A percentile compares a stretch with the other conserved stretches of the same genome.
phyloP scores from a whole-genome alignment of 2,113 vertebrate genomes.

The Heteronetta atricapilla region DNA sequence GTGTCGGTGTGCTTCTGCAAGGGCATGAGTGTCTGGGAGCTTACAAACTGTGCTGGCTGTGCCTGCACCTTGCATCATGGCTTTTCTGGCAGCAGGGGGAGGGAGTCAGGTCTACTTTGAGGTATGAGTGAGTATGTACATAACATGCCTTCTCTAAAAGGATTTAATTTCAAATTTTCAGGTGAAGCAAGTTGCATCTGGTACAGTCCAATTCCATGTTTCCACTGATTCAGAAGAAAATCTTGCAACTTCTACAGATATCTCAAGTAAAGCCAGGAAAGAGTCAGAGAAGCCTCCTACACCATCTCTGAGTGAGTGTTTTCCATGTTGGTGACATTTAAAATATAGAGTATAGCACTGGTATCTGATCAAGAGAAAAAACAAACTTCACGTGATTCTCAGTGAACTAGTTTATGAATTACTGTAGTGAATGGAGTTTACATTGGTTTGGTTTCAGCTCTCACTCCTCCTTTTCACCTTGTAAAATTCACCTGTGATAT shows the following conservation, averaged over 20 bases:
- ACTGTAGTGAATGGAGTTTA: not conserved
- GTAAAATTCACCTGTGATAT: not conserved
- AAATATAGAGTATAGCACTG: not conserved
- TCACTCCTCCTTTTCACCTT: not conserved
- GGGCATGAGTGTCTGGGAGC: not conserved
- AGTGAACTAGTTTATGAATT: not conserved
- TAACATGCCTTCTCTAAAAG: not conserved
- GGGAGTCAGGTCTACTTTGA: not conserved
- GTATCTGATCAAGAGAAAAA: not conserved
- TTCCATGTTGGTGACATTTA: not conserved
- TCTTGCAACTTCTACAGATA: slow-evolving; percentile 25
- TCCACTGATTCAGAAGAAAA: slow-evolving; percentile 68
- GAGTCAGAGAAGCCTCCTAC: slow-evolving; percentile 68
- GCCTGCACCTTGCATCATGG: accelerated
- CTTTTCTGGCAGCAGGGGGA: accelerated
- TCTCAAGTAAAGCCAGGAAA: slow-evolving; percentile 13
- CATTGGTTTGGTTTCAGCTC: not conserved
- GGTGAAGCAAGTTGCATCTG: slow-evolving; percentile 78
- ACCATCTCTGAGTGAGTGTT: slow-evolving; percentile 76
- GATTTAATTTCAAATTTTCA: not conserved
- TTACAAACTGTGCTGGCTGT: not conserved
- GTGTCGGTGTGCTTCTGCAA: not conserved
- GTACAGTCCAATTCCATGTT: slow-evolving; percentile 82
- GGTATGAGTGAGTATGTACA: not conserved
- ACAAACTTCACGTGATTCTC: not conserved